A percentile compares a stretch with the other conserved stretches of the same genome.
Evolutionary conservation across 2,888 invertebrate species (phyloP).

Genomic region (Acronicta psi): DNA sequence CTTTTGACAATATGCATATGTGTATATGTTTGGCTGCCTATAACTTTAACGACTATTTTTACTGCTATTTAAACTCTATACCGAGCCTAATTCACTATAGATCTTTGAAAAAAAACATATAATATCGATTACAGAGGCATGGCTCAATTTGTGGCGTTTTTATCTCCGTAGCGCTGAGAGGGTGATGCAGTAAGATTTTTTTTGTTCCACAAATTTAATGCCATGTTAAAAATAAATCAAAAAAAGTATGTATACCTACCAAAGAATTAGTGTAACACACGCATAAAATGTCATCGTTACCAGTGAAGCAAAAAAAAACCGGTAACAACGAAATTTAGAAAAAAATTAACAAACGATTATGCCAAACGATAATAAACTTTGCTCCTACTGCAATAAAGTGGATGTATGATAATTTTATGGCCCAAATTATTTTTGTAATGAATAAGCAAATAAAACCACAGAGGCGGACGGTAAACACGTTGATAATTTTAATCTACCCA

Average conservation of each 20-base stretch:
- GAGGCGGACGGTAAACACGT: conserved; percentile 65
- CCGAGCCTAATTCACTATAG: too few relatives aligned
- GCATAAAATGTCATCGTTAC: conserved; percentile 27
- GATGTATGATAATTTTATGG: conserved; percentile 30
- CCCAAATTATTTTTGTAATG: conserved; percentile 57
- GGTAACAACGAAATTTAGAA: conserved; percentile 38
- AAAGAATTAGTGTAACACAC: not conserved
- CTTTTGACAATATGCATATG: conserved; percentile 2
- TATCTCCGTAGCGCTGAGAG: too few relatives aligned
- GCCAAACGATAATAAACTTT: conserved; percentile 40
- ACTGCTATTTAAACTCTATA: too few relatives aligned
- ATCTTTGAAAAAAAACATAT: too few relatives aligned
- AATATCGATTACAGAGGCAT: too few relatives aligned
- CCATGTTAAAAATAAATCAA: too few relatives aligned
- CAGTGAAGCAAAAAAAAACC: conserved; percentile 27
- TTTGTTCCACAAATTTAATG: too few relatives aligned
- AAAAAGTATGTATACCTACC: too few relatives aligned
- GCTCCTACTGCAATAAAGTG: conserved; percentile 21
- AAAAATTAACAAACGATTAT: conserved; percentile 13
- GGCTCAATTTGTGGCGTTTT: too few relatives aligned
- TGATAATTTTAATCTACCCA: conserved; percentile 76
- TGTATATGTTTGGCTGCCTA: too few relatives aligned
- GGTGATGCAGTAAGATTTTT: too few relatives aligned
- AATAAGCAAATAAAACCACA: conserved; percentile 66
- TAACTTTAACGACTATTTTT: too few relatives aligned